Evolutionary conservation across 37 sponge, comb jelly and placozoan genomes (phyloP), one percentile per base, ranked within the genome.

Genomic region (Cliona cf. orientalis): DNA sequence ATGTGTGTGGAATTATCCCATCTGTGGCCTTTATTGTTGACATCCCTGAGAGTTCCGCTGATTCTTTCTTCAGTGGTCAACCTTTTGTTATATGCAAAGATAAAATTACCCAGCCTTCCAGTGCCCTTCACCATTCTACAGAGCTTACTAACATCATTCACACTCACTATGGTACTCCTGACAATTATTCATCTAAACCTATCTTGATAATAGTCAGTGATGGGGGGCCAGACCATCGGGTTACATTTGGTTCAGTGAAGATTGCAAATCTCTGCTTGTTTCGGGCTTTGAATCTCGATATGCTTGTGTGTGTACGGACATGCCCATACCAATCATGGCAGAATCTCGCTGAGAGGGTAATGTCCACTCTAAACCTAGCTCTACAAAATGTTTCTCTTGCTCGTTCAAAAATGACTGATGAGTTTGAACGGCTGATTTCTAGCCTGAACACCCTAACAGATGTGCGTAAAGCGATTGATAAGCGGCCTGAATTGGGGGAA

Each of bases 301-400:
- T 80, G 70, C 39, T 80, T 2, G n/a, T 80, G 3, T 80, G 80
- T 53, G 55, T 68, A 1, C 33, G 80, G 7, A 80, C 70, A 33
- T 80, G 70, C 37, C 80, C 80, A 65, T 80, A 80, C 28, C 80
- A 80, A 46, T 80, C 80, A 31, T 80, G 80, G 79, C 29, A 5
- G 26, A 78, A 75, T 38, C 29, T 75, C 3, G 76, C 76, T 11
- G 76, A 75, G 40, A 35, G 76, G 21, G 21, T 75, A 5, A 75
- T 75, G 76, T 75, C 76, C 35, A 75, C 62, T 9, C 25, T 75
- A 2, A 75, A 75, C 26, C 38, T 75, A 9, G 76, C 76, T 22
- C 40, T 75, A 26, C 59, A 58, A 58, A 75, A 75, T 75, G 76
- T 75, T 0, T 75, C 76, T 2, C 61, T 75, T 35, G 76, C 76